Evolutionary conservation across 2,797 vertebrate genomes (phyloP), one percentile per base, ranked within the genome.

Genomic region (Anguilla marmorata): DNA sequence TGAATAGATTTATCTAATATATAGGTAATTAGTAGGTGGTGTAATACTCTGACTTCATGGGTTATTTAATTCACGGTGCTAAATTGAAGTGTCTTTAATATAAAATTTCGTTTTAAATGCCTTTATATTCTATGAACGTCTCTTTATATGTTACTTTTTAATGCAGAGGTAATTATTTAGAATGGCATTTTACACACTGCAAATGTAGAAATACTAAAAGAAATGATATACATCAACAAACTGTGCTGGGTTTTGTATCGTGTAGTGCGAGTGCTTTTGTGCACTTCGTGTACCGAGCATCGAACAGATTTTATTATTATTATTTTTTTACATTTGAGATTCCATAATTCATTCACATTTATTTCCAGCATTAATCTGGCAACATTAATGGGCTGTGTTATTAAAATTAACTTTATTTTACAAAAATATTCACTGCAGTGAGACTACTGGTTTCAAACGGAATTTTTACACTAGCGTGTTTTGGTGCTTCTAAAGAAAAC

Each of bases 61-160:
- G 93, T 95, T 94, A 96, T 94, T 94, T 96, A 93, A 95, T 95
- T 95, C 94, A 96, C 94, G 98, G 98, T 99, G 98, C 98, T 99
- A 96, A 94, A 94, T 94, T 95, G 91, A 96, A 96, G 88, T 96
- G 94, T 97, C 95, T 95, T 95, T 96, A 94, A 94, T 93, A 93
- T 93, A 94, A 93, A 93, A 92, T 88, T n/a, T 95, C 92, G 92
- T 95, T 95, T 95, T 88, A 95, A 94, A 97, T 97, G 97, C 96
- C 95, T 98, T 96, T 94, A 84, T 85, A 72, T 83, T 86, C 85
- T 72, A 82, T 52, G 45, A 24, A 74, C 48, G 45, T 66, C 12
- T 90, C 91, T 92, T 87, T 91, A 69, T 80, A 93, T 92, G 93
- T 93, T 89, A 91, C 91, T 94, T 92, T 92, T 90, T 93, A 95